A percentile compares a stretch with the other conserved stretches of the same genome.
phyloP scores from a whole-genome alignment of 2,113 vertebrate species.

The Cepphus grylle region DNA sequence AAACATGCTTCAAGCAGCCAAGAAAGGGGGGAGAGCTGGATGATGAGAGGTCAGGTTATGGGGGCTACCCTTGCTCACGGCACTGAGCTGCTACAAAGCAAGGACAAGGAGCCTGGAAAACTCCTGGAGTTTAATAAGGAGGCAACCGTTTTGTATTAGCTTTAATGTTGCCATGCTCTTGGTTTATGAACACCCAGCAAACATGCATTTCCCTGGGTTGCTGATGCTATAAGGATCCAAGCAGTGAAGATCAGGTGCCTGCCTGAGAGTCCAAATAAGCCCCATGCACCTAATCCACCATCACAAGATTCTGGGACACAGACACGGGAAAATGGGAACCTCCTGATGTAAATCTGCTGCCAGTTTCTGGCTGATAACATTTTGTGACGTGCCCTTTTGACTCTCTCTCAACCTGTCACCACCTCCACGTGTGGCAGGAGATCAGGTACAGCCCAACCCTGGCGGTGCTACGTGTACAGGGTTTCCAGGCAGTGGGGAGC shows the following conservation, averaged over 20 bases:
- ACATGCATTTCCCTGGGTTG: fast-evolving
- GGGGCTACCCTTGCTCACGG: not conserved
- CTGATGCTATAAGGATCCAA: not conserved
- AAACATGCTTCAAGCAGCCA: not conserved
- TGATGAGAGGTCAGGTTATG: not conserved
- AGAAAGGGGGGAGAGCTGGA: not conserved
- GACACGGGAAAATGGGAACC: not conserved
- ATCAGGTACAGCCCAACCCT: not conserved
- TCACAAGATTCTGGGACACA: not conserved
- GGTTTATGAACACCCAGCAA: not conserved
- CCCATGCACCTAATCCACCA: not conserved
- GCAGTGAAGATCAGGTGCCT: not conserved
- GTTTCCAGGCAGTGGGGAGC: not conserved
- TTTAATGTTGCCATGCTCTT: not conserved
- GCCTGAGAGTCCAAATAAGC: not conserved
- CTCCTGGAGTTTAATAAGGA: not conserved
- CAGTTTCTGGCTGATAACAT: not conserved
- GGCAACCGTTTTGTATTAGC: not conserved
- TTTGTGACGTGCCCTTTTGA: fast-evolving
- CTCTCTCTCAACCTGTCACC: not conserved
- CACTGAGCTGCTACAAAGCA: not conserved
- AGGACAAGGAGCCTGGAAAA: not conserved
- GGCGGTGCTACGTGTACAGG: fast-evolving
- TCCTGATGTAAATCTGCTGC: not conserved
- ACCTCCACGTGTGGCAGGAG: fast-evolving